Evolutionary conservation across 2,888 invertebrate genomes (phyloP).

Genomic region (Acronicta aceris): DNA sequence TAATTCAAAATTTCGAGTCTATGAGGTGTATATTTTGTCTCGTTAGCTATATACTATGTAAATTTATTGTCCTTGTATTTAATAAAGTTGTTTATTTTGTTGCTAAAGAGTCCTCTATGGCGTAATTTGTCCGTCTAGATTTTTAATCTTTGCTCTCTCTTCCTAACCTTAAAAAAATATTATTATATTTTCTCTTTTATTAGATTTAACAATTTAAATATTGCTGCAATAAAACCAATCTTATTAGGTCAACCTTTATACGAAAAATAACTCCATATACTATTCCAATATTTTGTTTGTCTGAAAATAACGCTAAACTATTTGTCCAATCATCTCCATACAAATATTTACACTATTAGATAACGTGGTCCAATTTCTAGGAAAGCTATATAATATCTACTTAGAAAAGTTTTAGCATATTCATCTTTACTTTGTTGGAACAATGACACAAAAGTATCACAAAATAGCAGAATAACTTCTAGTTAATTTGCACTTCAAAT

Average conservation of each 20-base stretch:
- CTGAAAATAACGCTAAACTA: neutral
- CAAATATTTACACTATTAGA: slow-evolving; percentile 1
- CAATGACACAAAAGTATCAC: slow-evolving; percentile 14
- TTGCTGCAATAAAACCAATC: neutral
- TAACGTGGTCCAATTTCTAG: neutral
- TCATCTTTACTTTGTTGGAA: slow-evolving; percentile 4
- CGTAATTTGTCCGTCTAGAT: slow-evolving; percentile 7
- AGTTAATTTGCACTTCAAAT: slow-evolving; percentile 26
- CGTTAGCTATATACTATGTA: slow-evolving; percentile 1
- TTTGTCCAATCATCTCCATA: neutral
- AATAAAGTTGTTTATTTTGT: slow-evolving; percentile 35
- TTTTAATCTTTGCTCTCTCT: neutral
- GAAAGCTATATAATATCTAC: neutral
- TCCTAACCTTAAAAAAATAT: too few species aligned
- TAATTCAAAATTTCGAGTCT: slow-evolving; percentile 10
- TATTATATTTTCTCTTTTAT: too few species aligned
- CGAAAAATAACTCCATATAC: neutral
- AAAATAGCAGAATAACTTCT: too few species aligned
- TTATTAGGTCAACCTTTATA: neutral
- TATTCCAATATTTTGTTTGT: neutral
- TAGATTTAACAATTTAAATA: too few species aligned
- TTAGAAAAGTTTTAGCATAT: neutral
- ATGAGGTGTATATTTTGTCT: neutral
- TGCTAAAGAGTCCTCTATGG: slow-evolving; percentile 14
- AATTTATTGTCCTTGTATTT: slow-evolving; percentile 38